phyloP scores from a whole-genome alignment of 2,888 invertebrate genomes.

The Aspidiotus rigidus region DNA sequence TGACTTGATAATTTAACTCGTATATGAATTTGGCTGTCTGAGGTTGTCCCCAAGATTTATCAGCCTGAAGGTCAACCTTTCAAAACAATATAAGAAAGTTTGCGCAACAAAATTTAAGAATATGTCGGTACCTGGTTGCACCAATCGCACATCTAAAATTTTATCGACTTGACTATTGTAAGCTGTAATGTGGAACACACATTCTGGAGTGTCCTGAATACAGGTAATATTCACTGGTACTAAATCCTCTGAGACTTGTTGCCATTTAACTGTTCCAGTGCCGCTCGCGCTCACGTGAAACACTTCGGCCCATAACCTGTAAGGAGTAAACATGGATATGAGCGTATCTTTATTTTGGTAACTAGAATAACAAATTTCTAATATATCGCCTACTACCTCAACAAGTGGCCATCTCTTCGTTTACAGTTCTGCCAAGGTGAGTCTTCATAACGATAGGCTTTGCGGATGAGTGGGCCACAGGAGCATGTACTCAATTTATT shows the following conservation, averaged over 20 bases:
- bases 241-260: constrained; percentile 94
- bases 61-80: no score
- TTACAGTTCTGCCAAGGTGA: constrained; percentile 87
- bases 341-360: no score
- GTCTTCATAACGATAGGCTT: constrained; percentile 92
- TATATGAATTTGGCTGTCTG: no score
- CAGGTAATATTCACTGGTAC: constrained; percentile 98
- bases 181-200: constrained; percentile 96
- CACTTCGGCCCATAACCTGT: constrained; percentile 97
- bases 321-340: constrained; percentile 36
- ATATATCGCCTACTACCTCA: constrained; percentile 54
- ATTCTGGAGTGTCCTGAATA: constrained; percentile 91
- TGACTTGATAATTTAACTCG: no score
- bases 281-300: constrained; percentile 93
- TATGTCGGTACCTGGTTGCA: constrained; percentile 72
- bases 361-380: constrained; percentile 30
- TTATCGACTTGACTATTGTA: constrained; percentile 99
- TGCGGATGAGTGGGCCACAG: constrained; percentile 91
- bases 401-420: constrained; percentile 69
- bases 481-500: constrained; percentile 89
- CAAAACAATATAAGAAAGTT: no score
- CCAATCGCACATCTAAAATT: constrained; percentile 91
- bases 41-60: no score
- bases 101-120: no score
- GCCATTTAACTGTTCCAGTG: constrained; percentile 90